phyloP scores from a whole-genome alignment of 2,797 vertebrate species.

The Macropus fuliginosus region DNA sequence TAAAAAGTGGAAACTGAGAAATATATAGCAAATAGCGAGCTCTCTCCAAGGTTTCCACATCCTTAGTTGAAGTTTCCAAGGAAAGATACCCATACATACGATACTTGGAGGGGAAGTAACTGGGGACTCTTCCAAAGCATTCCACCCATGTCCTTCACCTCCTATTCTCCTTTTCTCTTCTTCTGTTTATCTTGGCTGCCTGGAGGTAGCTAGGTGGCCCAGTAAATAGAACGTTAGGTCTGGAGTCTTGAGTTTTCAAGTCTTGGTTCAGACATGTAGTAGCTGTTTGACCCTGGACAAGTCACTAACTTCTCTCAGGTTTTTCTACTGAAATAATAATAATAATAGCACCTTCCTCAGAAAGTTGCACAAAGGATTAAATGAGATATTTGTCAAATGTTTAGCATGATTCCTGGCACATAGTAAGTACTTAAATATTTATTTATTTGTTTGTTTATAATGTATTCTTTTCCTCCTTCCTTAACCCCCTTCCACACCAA shows the following conservation, averaged over 20 bases:
- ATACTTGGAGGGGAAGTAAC: background rate
- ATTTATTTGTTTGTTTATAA: background rate
- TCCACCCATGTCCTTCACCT: background rate
- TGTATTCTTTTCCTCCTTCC: background rate
- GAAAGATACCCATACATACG: background rate
- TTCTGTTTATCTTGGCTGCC: background rate
- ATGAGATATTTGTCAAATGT: background rate
- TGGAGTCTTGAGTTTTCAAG: background rate
- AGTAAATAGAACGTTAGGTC: background rate
- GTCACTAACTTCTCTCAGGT: background rate
- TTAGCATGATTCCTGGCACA: background rate
- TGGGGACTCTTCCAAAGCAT: background rate
- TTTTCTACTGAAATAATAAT: background rate
- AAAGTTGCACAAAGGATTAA: background rate
- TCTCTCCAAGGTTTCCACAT: constrained; percentile 11
- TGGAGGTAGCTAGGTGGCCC: background rate
- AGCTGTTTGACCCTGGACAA: background rate
- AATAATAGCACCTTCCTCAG: background rate
- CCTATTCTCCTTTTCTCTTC: background rate
- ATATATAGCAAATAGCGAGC: background rate
- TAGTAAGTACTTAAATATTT: background rate
- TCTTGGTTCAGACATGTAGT: background rate
- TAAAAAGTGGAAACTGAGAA: constrained; percentile 30
- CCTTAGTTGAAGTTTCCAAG: background rate
- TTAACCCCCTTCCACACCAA: background rate